Percentiles rank a stretch among this genome's conserved stretches.
Conservation (phyloP, 2,797 vertebrate genomes). For the Spheniscus humboldti region DNA sequence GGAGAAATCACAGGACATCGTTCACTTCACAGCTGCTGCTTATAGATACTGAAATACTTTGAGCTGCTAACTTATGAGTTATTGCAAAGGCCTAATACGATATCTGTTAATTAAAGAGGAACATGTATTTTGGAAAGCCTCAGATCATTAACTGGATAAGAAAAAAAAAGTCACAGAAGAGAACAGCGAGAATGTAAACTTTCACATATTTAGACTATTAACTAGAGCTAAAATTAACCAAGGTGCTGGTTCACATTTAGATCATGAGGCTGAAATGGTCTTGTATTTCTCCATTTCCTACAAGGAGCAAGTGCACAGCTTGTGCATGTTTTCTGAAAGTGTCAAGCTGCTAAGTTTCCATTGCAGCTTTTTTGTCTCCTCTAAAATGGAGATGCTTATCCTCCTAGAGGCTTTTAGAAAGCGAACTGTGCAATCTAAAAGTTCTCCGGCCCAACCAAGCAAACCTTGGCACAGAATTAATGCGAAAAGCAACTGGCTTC, state of each 20-base stretch:
- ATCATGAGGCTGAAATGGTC: background rate
- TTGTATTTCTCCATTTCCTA: background rate
- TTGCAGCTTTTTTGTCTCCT: background rate
- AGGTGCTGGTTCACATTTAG: constrained; percentile 17
- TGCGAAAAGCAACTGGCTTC: background rate
- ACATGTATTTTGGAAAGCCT: background rate
- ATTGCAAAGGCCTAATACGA: background rate
- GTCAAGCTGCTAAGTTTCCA: background rate
- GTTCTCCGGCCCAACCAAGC: background rate
- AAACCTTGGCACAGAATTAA: background rate
- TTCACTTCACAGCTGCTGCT: background rate
- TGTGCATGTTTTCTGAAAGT: background rate
- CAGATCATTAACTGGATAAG: background rate
- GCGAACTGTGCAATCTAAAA: background rate
- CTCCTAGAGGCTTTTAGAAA: background rate
- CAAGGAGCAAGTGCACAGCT: background rate
- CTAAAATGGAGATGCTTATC: background rate
- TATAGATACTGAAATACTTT: background rate
- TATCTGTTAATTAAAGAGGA: background rate
- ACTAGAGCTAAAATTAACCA: constrained; percentile 30
- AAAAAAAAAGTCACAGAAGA: background rate
- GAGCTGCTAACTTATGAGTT: background rate
- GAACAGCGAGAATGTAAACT: constrained; percentile 19
- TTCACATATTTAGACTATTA: constrained; percentile 30
- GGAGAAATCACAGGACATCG: background rate